Percentiles rank a stretch among this genome's conserved stretches.
phyloP scores from a whole-genome alignment of 2,797 vertebrate genomes.

The Microctenopoma lineatum region DNA sequence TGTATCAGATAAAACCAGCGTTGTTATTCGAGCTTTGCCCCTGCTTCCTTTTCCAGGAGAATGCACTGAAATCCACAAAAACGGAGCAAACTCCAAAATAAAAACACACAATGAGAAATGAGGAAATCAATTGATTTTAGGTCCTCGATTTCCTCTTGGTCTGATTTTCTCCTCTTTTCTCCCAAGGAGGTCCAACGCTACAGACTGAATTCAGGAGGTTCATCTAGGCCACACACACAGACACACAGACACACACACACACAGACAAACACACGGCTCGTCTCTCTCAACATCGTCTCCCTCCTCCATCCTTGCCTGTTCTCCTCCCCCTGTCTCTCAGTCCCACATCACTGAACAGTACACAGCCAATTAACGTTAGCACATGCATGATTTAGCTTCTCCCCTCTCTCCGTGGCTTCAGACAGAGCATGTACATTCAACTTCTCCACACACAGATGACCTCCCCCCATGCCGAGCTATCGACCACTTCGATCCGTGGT shows the following conservation, averaged over 20 bases:
- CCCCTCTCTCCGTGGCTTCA: conserved; percentile 68
- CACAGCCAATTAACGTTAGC: conserved; percentile 80
- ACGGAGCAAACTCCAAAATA: conserved; percentile 51
- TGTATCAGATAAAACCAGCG: conserved; percentile 23
- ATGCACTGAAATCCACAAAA: conserved; percentile 58
- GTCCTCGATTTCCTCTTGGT: conserved; percentile 64
- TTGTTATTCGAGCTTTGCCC: conserved; percentile 44
- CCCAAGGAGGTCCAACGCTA: conserved; percentile 58
- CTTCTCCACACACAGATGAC: conserved; percentile 56
- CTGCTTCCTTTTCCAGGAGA: conserved; percentile 43
- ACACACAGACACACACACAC: conserved; percentile 27
- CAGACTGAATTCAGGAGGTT: conserved; percentile 67
- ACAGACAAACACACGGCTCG: conserved; percentile 46
- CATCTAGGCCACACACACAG: conserved; percentile 63
- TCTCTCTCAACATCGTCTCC: conserved; percentile 21
- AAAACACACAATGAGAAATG: conserved; percentile 58
- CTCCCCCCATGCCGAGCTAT: conserved; percentile 60
- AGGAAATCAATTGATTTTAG: conserved; percentile 75
- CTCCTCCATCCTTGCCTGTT: conserved; percentile 38
- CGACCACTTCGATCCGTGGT: conserved; percentile 75
- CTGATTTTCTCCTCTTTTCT: conserved; percentile 35
- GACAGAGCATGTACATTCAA: conserved; percentile 63
- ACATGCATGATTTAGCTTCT: conserved; percentile 83
- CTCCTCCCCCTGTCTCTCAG: conserved; percentile 73
- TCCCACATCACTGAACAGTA: conserved; percentile 78